Evolutionary conservation across 2,113 vertebrate genomes (phyloP).

Genomic region (Cnemophilus loriae): DNA sequence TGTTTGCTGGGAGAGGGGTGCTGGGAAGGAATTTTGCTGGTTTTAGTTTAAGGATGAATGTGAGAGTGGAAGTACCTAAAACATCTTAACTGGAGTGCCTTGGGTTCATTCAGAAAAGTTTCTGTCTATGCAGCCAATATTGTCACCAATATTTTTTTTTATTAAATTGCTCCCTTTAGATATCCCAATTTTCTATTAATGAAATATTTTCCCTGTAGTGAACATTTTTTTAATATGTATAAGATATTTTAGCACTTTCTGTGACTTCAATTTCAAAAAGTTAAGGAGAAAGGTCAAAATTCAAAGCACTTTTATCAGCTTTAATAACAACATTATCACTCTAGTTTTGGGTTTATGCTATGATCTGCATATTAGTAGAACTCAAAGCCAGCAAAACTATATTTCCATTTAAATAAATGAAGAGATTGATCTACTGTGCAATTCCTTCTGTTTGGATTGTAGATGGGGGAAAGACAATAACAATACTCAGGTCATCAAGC

Average conservation of each 20-base stretch:
- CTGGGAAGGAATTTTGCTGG: not conserved
- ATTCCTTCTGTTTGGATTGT: not conserved
- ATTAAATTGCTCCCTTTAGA: not conserved
- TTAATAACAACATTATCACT: not conserved
- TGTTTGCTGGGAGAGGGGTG: not conserved
- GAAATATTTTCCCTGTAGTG: not conserved
- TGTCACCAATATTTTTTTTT: not conserved
- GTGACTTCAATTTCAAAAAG: not conserved
- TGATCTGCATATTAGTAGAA: not conserved
- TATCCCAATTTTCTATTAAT: not conserved
- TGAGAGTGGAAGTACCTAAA: not conserved
- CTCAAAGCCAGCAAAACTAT: not conserved
- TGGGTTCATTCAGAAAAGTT: not conserved
- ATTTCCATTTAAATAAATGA: not conserved
- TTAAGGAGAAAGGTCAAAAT: not conserved
- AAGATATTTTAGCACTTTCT: not conserved
- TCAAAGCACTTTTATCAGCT: not conserved
- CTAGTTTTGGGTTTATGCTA: not conserved
- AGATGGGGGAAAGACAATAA: not conserved
- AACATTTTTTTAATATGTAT: not conserved
- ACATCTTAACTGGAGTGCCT: rapidly evolving
- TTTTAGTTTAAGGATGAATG: not conserved
- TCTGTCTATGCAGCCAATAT: not conserved
- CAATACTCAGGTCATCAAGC: not conserved
- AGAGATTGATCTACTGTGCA: not conserved